Base-by-base conservation (phyloP, 2,113 vertebrate species). In the Rattus rattus region DNA sequence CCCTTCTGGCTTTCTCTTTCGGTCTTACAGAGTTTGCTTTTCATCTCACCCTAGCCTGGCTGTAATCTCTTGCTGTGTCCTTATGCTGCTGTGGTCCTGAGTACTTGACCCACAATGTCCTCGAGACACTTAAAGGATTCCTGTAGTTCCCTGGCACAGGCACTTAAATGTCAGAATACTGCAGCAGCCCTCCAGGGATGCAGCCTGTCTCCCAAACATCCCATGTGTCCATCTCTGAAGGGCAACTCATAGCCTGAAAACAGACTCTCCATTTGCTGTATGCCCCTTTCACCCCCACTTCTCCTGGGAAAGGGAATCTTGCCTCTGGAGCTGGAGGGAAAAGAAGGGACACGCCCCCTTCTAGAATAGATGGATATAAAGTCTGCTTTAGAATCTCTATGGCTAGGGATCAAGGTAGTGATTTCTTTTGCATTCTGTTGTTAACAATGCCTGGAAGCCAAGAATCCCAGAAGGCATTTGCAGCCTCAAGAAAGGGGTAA, bases 241-340 rank as follows among this genome's bases (percentile, higher is more conserved):
- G 16, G 11, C 28, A 14, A 72, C 6, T 12, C 2, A 0, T 0
- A 14, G 19, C 2, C 63, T 22, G 3, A 8, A 33, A 36, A 28
- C 43, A 26, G 3, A 47, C 5, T 2, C 12, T 72, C 8, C 2
- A 2, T 39, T 65, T 47, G 3, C n/a, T 56, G 3, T 28, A 17
- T 14, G 5, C 7, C 22, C 70, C 63, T 19, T 12, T 16, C 7
- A 12, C 33, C 0, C 7, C 7, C 14, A 6, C 13, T 3, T 61
- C 33, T 81, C 28, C 2, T 28, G 75, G 2, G 36, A 33, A 65
- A 0, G 20, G 11, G n/a, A 47, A 76, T 61, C 70, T 70, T 47
- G 75, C 26, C 33, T 43, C 20, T n/a, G 56, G 47, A 49, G 11
- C 13, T 54, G 28, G 30, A 76, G 69, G 59, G 49, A 72, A 43